phyloP scores from a whole-genome alignment of 2,888 invertebrate genomes.

The Drosophila peninsularis region DNA sequence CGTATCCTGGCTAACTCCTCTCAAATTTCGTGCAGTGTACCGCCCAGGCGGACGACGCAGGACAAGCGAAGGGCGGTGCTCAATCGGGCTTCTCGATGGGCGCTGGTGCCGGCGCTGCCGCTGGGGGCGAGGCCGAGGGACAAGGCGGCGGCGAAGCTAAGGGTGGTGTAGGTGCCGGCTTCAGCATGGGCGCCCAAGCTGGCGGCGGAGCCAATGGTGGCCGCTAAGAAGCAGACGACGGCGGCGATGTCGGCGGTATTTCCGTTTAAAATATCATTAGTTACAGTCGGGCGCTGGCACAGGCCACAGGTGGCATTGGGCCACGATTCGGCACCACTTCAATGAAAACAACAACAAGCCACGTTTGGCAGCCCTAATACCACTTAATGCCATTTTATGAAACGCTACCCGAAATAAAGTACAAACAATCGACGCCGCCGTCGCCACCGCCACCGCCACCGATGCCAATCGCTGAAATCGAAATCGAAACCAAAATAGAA shows the following conservation, averaged over 20 bases:
- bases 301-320: slow-evolving; percentile 8
- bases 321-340: slow-evolving; percentile 39
- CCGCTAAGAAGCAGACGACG: slow-evolving; percentile 27
- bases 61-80: slow-evolving; percentile 25
- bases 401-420: slow-evolving; percentile 33
- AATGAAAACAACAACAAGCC: slow-evolving; percentile 28
- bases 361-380: slow-evolving; percentile 65
- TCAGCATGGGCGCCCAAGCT: slow-evolving; percentile 41
- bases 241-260: slow-evolving; percentile 17
- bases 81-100: slow-evolving; percentile 42
- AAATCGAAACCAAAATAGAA: slow-evolving; percentile 60
- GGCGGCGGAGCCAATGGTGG: slow-evolving; percentile 31
- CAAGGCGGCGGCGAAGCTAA: slow-evolving; percentile 20
- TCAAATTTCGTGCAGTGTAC: slow-evolving; percentile 21
- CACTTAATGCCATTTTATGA: slow-evolving; percentile 70
- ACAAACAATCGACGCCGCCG: slow-evolving; percentile 25
- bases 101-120: slow-evolving; percentile 35
- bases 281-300: slow-evolving; percentile 21
- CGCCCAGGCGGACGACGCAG: slow-evolving; percentile 5
- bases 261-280: slow-evolving; percentile 30
- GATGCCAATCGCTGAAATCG: slow-evolving; percentile 41
- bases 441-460: neutral
- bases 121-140: slow-evolving; percentile 16
- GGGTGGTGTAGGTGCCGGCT: slow-evolving; percentile 28
- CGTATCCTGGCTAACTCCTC: neutral